Base-by-base conservation (phyloP, 2,888 invertebrate genomes). In the Parapristionchus giblindavisi region DNA sequence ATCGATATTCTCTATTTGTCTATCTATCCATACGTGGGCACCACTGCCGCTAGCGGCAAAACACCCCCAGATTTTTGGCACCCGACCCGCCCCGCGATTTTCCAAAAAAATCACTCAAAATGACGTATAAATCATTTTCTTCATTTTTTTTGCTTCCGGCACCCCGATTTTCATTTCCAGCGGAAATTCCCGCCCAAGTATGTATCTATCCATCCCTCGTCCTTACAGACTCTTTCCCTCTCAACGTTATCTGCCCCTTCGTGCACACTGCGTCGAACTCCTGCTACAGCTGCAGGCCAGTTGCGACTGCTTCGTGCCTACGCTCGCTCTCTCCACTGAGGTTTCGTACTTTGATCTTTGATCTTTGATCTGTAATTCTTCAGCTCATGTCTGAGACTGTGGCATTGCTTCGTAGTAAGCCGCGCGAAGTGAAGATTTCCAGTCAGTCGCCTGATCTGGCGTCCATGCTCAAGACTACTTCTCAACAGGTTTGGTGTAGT, bases 201-300 rank as follows among this genome's bases (percentile, higher is more conserved):
- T n/a, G n/a, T n/a, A n/a, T n/a, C n/a, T n/a, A n/a, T n/a, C n/a
- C n/a, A n/a, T n/a, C n/a, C n/a, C n/a, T n/a, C n/a, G n/a, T n/a
- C 27, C 24, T 40, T 84, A 80, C 77, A 96, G 94, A 88, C 89
- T 98, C 77, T 92, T 95, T 80, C 94, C 96, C 2, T 95, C 95
- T 6, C 92, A 93, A 17, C 93, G 94, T 87, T 98, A 94, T 90
- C 94, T 93, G 86, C 98, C 98, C 0, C 89, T 98, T 74, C 91
- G 97, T 81, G 96, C 99, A 88, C 96, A 97, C 88, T 93, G 96
- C 88, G 90, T 93, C 34, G 92, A 93, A 84, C 92, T 94, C 86
- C 90, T 99, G 77, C 93, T 94, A 76, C 92, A 92, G 80, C 90
- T 99, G 38, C 87, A 87, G 77, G 81, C 81, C 36, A 81, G 80